phyloP scores from a whole-genome alignment of 2,888 invertebrate genomes.

The Brachyopa scutellaris region DNA sequence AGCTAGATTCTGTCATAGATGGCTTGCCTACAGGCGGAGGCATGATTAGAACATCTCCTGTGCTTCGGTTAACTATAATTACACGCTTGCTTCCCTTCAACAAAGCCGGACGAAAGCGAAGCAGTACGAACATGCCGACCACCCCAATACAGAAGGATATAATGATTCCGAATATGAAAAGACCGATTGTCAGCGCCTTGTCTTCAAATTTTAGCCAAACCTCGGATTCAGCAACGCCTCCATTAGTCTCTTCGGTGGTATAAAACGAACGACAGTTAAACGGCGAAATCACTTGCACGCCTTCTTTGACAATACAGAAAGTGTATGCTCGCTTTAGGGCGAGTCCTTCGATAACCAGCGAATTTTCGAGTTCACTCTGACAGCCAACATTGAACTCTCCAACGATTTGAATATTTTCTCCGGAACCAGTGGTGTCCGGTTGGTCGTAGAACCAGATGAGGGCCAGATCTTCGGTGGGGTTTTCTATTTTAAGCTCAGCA shows the following conservation, averaged over 20 bases:
- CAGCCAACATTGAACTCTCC: constrained; percentile 37
- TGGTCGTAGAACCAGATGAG: constrained; percentile 61
- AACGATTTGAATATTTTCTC: not conserved
- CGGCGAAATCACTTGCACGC: constrained; percentile 69
- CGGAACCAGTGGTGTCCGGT: constrained; percentile 1
- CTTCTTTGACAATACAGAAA: constrained; percentile 75
- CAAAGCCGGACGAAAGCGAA: constrained; percentile 74
- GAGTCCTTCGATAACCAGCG: constrained; percentile 43
- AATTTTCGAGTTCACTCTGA: constrained; percentile 40
- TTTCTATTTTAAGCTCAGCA: constrained; percentile 1
- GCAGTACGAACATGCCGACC: constrained; percentile 59
- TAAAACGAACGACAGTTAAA: constrained; percentile 76
- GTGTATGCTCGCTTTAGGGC: constrained; percentile 67
- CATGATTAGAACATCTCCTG: constrained; percentile 72
- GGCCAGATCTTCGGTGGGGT: constrained; percentile 1
- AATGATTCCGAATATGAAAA: constrained; percentile 71
- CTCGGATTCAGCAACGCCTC: not conserved
- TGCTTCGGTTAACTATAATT: constrained; percentile 44
- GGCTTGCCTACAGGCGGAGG: constrained; percentile 42
- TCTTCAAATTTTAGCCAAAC: constrained; percentile 75
- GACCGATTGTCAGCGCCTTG: constrained; percentile 62
- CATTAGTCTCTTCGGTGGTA: not conserved
- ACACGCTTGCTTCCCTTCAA: constrained; percentile 74
- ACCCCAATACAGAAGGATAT: constrained; percentile 73
- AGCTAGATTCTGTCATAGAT: not conserved